Conservation (phyloP, 2,888 invertebrate species). For the Tetheella fluctuosa region DNA sequence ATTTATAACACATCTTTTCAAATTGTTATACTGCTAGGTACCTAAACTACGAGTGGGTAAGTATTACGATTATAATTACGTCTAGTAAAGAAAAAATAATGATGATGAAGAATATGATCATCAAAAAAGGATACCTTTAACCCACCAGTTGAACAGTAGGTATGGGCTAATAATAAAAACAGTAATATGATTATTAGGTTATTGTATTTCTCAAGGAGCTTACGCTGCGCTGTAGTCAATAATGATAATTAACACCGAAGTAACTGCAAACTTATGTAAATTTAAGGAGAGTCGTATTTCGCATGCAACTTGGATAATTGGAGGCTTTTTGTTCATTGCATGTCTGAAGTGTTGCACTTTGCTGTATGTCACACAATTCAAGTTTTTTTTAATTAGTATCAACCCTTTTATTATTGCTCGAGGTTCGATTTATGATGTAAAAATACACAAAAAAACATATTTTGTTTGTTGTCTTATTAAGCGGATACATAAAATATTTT, state of each 20-base stretch:
- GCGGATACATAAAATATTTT: too few species aligned
- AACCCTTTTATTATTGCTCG: not conserved
- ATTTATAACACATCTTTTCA: too few species aligned
- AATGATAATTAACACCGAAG: conserved; percentile 31
- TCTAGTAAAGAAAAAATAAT: too few species aligned
- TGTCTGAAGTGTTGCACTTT: conserved; percentile 40
- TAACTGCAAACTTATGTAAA: conserved; percentile 40
- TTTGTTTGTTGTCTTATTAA: too few species aligned
- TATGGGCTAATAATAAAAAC: too few species aligned
- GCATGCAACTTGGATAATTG: conserved; percentile 51
- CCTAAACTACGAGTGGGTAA: too few species aligned
- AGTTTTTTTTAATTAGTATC: conserved; percentile 37
- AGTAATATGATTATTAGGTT: not conserved
- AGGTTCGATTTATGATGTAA: not conserved
- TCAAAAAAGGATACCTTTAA: too few species aligned
- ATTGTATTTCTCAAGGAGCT: conserved; percentile 2
- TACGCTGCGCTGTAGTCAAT: conserved; percentile 23
- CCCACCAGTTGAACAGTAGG: too few species aligned
- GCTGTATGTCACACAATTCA: conserved; percentile 24
- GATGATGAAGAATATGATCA: too few species aligned
- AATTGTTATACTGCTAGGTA: too few species aligned
- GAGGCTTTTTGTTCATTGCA: conserved; percentile 49
- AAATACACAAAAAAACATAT: too few species aligned
- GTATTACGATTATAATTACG: too few species aligned
- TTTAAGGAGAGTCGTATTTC: conserved; percentile 25